Evolutionary conservation across 2,888 invertebrate genomes (phyloP).

Genomic region (Lottia gigantea): DNA sequence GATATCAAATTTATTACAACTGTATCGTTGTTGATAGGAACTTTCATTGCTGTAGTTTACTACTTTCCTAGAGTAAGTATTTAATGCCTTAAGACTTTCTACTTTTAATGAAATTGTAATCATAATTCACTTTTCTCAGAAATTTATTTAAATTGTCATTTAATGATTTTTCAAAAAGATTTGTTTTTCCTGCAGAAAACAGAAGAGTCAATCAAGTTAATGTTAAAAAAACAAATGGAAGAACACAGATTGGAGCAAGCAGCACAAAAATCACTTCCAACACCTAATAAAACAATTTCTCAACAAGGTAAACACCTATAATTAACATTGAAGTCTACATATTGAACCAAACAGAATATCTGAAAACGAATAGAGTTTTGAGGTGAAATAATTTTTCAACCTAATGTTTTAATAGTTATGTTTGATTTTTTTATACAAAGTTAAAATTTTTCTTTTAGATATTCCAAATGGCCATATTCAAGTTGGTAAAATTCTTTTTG

Average conservation of each 20-base stretch:
- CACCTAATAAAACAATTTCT: slow-evolving; percentile 22
- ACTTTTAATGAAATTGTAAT: too few relatives aligned
- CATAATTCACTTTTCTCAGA: too few relatives aligned
- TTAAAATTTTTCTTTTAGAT: slow-evolving; percentile 28
- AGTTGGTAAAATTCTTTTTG: slow-evolving; percentile 89
- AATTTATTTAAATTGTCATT: too few relatives aligned
- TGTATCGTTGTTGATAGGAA: slow-evolving; percentile 41
- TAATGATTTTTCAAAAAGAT: neutral
- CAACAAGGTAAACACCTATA: too few relatives aligned
- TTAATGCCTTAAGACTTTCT: neutral
- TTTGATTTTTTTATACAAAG: neutral
- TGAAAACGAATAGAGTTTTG: too few relatives aligned
- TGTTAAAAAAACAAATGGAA: slow-evolving; percentile 56
- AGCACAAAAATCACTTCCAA: slow-evolving; percentile 40
- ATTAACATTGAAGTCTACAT: too few relatives aligned
- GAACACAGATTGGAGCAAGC: slow-evolving; percentile 41
- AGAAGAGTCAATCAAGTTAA: slow-evolving; percentile 61
- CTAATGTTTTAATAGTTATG: too few relatives aligned
- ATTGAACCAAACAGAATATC: too few relatives aligned
- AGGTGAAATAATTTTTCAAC: too few relatives aligned
- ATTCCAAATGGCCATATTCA: slow-evolving; percentile 49
- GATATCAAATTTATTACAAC: slow-evolving; percentile 55
- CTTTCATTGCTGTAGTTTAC: slow-evolving; percentile 48
- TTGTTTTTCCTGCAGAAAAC: slow-evolving; percentile 42
- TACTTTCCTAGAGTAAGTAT: slow-evolving; percentile 52